A percentile compares a stretch with the other conserved stretches of the same genome.
phyloP scores from a whole-genome alignment of 2,113 vertebrate species.

The Micronycteris hirsuta region DNA sequence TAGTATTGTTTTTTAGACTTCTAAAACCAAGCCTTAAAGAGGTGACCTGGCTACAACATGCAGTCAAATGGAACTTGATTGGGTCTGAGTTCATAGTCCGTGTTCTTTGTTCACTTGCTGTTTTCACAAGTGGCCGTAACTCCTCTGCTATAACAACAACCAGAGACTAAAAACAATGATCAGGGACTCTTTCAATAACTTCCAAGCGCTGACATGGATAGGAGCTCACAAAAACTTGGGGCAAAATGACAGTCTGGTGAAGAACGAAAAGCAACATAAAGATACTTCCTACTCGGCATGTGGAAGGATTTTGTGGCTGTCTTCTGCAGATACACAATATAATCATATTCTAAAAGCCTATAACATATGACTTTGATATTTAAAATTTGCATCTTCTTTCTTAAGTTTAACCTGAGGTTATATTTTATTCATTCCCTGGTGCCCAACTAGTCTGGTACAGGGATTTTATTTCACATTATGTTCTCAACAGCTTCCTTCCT shows the following conservation, averaged over 20 bases:
- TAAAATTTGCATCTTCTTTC: not conserved
- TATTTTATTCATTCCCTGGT: not conserved
- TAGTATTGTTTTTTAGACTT: not conserved
- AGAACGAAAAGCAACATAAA: not conserved
- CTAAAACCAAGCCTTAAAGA: not conserved
- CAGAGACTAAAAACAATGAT: not conserved
- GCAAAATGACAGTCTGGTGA: not conserved
- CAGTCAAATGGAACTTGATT: not conserved
- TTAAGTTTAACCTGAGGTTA: not conserved
- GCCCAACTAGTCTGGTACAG: not conserved
- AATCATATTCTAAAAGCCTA: not conserved
- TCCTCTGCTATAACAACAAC: not conserved
- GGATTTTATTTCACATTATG: not conserved
- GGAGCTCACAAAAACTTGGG: not conserved
- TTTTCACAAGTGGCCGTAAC: not conserved
- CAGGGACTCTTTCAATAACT: not conserved
- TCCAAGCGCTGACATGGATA: not conserved
- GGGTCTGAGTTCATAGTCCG: not conserved
- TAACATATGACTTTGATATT: not conserved
- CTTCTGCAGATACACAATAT: not conserved
- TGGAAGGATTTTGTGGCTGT: not conserved
- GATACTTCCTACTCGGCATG: not conserved
- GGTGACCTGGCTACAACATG: not conserved
- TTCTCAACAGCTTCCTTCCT: not conserved
- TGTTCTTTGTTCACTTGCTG: not conserved